Evolutionary conservation across 2,888 invertebrate genomes (phyloP).

Genomic region (Caenorhabditis uteleia): DNA sequence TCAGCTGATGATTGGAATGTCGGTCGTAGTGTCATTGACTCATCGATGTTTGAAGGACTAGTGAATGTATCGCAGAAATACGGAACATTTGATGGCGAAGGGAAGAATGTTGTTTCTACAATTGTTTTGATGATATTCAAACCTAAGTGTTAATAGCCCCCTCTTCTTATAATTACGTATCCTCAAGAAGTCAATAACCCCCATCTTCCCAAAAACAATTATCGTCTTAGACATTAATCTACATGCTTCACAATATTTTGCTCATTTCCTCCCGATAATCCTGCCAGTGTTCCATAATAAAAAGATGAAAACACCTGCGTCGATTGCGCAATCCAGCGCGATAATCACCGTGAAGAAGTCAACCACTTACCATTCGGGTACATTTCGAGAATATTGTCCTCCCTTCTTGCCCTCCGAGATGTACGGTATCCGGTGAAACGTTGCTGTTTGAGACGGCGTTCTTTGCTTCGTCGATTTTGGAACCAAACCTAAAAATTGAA

Average conservation of each 20-base stretch:
- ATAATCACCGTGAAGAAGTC: not conserved
- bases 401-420: slow-evolving; percentile 51
- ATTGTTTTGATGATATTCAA: not conserved
- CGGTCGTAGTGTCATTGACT: too few relatives aligned
- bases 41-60: slow-evolving; percentile 18
- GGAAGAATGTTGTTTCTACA: slow-evolving; percentile 27
- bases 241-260: not conserved
- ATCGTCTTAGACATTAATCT: too few relatives aligned
- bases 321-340: not conserved
- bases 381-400: slow-evolving; percentile 50
- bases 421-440: slow-evolving; percentile 73
- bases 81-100: slow-evolving; percentile 25
- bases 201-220: not conserved
- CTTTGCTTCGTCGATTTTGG: slow-evolving; percentile 98
- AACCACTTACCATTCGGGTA: slow-evolving; percentile 34
- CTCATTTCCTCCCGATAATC: not conserved
- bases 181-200: not conserved
- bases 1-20: too few relatives aligned
- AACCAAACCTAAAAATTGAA: slow-evolving; percentile 89
- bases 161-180: not conserved
- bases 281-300: not conserved
- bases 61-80: slow-evolving; percentile 50
- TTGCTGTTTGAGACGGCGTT: slow-evolving; percentile 92
- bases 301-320: too few relatives aligned
- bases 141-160: not conserved